Evolutionary conservation across 2,888 invertebrate genomes (phyloP).

Genomic region (Athalia rosae): DNA sequence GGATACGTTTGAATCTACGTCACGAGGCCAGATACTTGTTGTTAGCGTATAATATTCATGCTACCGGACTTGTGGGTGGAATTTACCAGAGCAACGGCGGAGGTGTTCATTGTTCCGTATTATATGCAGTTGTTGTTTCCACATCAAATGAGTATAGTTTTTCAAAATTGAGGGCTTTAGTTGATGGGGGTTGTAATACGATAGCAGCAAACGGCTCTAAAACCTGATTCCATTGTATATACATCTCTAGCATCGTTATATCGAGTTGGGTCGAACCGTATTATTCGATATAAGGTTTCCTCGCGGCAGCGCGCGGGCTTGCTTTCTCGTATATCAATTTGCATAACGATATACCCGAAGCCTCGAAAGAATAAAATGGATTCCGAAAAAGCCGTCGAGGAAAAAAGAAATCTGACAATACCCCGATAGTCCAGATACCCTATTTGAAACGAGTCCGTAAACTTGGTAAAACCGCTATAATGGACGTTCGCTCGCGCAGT

Average conservation of each 20-base stretch:
- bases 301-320: neutral
- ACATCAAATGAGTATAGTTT: neutral
- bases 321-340: conserved; percentile 24
- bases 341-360: conserved; percentile 15
- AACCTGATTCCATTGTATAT: conserved; percentile 22
- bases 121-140: neutral
- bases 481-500: neutral
- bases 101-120: conserved; percentile 8
- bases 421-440: conserved; percentile 21
- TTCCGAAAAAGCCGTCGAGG: neutral
- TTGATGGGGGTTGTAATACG: conserved; percentile 7
- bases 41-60: too few species aligned
- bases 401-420: conserved; percentile 35
- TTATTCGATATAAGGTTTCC: conserved; percentile 24
- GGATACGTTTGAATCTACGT: too few species aligned
- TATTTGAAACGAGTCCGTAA: conserved; percentile 30
- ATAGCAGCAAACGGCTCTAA: conserved; percentile 3
- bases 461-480: conserved; percentile 29
- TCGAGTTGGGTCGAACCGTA: conserved; percentile 28
- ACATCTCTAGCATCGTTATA: conserved; percentile 31
- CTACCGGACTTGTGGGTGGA: too few species aligned
- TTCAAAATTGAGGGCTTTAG: too few species aligned
- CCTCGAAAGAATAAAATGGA: conserved; percentile 2
- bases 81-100: too few species aligned
- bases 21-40: too few species aligned